Percentiles rank a stretch among this genome's conserved stretches.
phyloP scores from a whole-genome alignment of 2,113 vertebrate species.

The Rhea americana region DNA sequence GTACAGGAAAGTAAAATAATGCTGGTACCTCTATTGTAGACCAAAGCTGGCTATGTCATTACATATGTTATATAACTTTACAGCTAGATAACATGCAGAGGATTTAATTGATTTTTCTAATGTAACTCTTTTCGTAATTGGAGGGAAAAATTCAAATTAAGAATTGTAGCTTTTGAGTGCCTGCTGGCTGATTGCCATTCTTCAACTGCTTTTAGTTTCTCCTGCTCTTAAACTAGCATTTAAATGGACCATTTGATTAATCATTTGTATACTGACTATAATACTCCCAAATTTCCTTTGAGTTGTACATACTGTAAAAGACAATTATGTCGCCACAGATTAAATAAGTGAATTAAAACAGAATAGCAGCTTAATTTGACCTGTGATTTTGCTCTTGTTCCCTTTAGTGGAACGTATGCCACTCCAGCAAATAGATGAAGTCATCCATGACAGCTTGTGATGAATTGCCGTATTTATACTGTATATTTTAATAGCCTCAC shows the following conservation, averaged over 20 bases:
- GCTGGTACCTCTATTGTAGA: not conserved
- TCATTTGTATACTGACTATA: conserved; percentile 76
- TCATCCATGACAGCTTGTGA: conserved; percentile 89
- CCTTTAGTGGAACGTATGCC: conserved; percentile 74
- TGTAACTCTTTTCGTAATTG: not conserved
- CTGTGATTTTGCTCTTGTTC: conserved; percentile 84
- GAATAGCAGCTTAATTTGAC: conserved; percentile 87
- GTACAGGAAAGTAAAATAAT: conserved; percentile 14
- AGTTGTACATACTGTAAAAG: conserved; percentile 79
- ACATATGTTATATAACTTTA: not conserved
- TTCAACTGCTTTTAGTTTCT: conserved; percentile 48
- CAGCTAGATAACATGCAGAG: not conserved
- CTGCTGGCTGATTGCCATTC: not conserved
- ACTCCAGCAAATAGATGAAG: conserved; percentile 82
- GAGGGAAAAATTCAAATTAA: not conserved
- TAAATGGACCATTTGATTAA: conserved; percentile 80
- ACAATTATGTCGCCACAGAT: conserved; percentile 82
- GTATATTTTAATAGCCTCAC: conserved; percentile 94
- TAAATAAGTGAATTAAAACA: conserved; percentile 86
- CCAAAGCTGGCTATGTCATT: not conserved
- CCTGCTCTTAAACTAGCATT: conserved; percentile 70
- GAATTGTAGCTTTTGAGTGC: not conserved
- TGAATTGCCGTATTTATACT: conserved; percentile 94
- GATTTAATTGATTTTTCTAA: not conserved
- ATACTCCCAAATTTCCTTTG: conserved; percentile 75